Conservation (phyloP, 2,888 invertebrate species). For the Drosophila falleni region DNA sequence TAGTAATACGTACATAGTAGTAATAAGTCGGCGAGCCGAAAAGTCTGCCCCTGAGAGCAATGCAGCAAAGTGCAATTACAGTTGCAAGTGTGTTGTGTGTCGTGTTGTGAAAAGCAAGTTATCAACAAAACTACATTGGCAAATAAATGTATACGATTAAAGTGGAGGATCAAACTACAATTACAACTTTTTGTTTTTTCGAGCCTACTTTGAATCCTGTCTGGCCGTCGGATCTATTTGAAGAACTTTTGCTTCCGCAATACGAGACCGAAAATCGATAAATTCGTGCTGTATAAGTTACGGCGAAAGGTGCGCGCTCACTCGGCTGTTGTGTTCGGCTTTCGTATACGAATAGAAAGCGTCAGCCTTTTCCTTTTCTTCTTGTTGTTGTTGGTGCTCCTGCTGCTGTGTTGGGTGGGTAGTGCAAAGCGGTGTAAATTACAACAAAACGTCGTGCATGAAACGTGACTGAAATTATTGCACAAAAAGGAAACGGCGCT, state of each 20-base stretch:
- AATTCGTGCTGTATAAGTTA: constrained; percentile 84
- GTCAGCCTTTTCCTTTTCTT: constrained; percentile 29
- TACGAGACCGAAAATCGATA: constrained; percentile 81
- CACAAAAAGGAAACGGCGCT: constrained; percentile 77
- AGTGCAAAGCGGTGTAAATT: constrained; percentile 41
- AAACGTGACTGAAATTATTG: constrained; percentile 81
- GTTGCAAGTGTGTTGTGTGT: constrained; percentile 14
- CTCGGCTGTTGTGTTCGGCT: constrained; percentile 46
- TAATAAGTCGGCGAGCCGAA: constrained; percentile 69
- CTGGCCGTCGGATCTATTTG: constrained; percentile 60
- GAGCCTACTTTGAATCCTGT: constrained; percentile 37
- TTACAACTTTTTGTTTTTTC: constrained; percentile 17
- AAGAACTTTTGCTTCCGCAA: constrained; percentile 77
- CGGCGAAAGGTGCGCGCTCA: constrained; percentile 83
- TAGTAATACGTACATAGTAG: constrained; percentile 74
- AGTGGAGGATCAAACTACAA: constrained; percentile 12
- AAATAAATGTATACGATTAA: constrained; percentile 9
- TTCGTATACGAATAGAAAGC: constrained; percentile 48
- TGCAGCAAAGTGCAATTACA: constrained; percentile 54
- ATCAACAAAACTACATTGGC: constrained; percentile 14
- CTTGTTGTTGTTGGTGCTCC: constrained; percentile 28
- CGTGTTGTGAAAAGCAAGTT: constrained; percentile 38
- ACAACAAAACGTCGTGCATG: constrained; percentile 60
- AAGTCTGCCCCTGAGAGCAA: constrained; percentile 48
- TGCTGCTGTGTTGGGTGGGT: constrained; percentile 41